Evolutionary conservation across 2,113 vertebrate species (phyloP).

Genomic region (Acanthochromis polyacanthus): DNA sequence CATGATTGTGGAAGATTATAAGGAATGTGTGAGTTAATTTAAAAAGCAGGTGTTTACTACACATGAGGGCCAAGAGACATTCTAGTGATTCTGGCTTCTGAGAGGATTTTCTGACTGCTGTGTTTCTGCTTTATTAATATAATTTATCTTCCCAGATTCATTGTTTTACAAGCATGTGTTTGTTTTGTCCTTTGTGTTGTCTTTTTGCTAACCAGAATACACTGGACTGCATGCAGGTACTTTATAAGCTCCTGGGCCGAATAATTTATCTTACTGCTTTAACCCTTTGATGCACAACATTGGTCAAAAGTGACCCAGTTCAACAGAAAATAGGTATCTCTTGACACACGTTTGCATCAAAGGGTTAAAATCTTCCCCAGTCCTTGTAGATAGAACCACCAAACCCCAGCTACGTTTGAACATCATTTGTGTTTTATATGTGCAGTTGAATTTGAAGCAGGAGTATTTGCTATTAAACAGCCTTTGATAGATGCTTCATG

Average conservation of each 20-base stretch:
- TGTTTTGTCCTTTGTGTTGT: constrained; percentile 69
- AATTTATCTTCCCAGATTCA: constrained; percentile 33
- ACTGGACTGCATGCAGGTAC: constrained; percentile 99
- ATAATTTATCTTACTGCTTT: not conserved
- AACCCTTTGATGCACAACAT: too few relatives aligned
- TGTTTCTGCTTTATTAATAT: constrained; percentile 62
- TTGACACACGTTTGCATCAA: too few relatives aligned
- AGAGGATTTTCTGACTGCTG: constrained; percentile 37
- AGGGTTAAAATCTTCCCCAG: not conserved
- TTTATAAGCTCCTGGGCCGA: constrained; percentile 30
- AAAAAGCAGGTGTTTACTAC: constrained; percentile 26
- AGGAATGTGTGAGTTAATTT: not conserved
- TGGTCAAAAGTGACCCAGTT: too few relatives aligned
- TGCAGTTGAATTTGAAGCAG: not conserved
- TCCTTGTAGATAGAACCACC: constrained; percentile 32
- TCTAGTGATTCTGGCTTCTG: constrained; percentile 51
- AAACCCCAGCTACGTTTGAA: not conserved
- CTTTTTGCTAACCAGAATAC: constrained; percentile 89
- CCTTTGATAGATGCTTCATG: not conserved
- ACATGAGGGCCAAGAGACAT: constrained; percentile 37
- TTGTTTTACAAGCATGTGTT: constrained; percentile 68
- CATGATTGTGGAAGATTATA: not conserved
- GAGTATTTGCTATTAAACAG: constrained; percentile 2
- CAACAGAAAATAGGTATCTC: too few relatives aligned
- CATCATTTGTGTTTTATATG: not conserved